Conservation (phyloP, 2,113 vertebrate genomes). For the Ginglymostoma cirratum region DNA sequence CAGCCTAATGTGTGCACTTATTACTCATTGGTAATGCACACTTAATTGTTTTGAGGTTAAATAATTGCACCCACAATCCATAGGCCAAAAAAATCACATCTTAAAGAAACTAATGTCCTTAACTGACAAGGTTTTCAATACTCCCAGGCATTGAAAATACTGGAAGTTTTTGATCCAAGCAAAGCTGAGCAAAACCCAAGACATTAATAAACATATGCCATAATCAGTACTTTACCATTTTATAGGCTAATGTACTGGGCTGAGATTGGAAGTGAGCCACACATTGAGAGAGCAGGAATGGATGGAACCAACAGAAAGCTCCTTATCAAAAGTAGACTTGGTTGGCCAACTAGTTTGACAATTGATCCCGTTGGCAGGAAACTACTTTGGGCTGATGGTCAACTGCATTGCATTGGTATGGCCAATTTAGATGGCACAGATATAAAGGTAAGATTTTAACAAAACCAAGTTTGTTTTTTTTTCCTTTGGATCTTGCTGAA, state of each 20-base stretch:
- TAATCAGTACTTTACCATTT: neutral
- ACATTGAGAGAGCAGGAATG: constrained; percentile 72
- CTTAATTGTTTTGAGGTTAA: neutral
- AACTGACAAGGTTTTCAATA: neutral
- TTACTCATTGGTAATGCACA: too few species aligned
- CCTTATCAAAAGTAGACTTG: constrained; percentile 61
- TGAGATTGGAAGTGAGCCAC: constrained; percentile 66
- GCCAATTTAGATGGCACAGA: constrained; percentile 64
- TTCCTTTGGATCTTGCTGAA: too few species aligned
- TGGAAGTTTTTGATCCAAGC: neutral
- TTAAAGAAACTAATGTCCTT: neutral
- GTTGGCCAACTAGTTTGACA: constrained; percentile 73
- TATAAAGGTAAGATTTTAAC: constrained; percentile 57
- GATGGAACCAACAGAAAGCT: constrained; percentile 67
- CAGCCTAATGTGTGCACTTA: too few species aligned
- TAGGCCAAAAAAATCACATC: neutral
- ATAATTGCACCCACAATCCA: neutral
- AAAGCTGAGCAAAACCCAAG: neutral
- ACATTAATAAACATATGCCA: neutral
- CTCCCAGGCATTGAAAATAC: too few species aligned
- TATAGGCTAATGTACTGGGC: constrained; percentile 86
- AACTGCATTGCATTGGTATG: constrained; percentile 71
- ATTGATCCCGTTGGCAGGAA: constrained; percentile 64
- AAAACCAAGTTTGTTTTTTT: neutral
- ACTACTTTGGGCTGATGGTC: constrained; percentile 85